Evolutionary conservation across 2,113 vertebrate genomes (phyloP), one percentile per base, ranked within the genome.

Genomic region (Triplophysa siluroides): DNA sequence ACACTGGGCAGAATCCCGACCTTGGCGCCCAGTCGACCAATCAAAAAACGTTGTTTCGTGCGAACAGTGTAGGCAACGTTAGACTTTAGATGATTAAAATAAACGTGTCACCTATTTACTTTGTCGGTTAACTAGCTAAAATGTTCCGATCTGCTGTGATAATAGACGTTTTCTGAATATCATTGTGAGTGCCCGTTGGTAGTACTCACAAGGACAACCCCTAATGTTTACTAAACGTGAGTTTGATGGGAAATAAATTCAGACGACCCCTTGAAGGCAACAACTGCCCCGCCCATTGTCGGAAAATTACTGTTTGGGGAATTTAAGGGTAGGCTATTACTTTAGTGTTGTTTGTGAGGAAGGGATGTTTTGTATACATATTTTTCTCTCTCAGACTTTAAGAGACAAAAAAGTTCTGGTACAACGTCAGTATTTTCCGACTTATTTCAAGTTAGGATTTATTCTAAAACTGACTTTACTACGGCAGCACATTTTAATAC

Each of bases 241-340:
- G 2, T 58, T 38, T 61, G 8, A 43, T 60, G n/a, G 10, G 1
- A 24, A 74, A 0, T 58, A 79, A 75, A 68, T 76, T 18, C 23
- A 68, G 38, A 78, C 64, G 33, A 47, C 38, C 76, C 81, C 54
- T 78, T 23, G 63, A 23, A 29, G 41, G 21, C 50, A 75, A 8
- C 4, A 24, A 23, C 71, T 50, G 8, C 56, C 71, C 38, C 71
- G 45, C 81, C 77, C 29, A 70, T 74, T 72, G n/a, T 62, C 38
- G 64, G 29, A 45, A 75, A 33, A 64, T 10, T 69, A 18, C 76
- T 83, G 66, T 75, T 75, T 67, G 24, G 50, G 76, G 63, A 81
- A 81, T 77, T 29, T 24, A 50, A 29, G 29, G 1, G 33, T 74
- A 24, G 4, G 33, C 3, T 4, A 29, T 29, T 29, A 7, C 7